Base-by-base conservation (phyloP, 2,888 invertebrate species). In the Coelinius sp. region DNA sequence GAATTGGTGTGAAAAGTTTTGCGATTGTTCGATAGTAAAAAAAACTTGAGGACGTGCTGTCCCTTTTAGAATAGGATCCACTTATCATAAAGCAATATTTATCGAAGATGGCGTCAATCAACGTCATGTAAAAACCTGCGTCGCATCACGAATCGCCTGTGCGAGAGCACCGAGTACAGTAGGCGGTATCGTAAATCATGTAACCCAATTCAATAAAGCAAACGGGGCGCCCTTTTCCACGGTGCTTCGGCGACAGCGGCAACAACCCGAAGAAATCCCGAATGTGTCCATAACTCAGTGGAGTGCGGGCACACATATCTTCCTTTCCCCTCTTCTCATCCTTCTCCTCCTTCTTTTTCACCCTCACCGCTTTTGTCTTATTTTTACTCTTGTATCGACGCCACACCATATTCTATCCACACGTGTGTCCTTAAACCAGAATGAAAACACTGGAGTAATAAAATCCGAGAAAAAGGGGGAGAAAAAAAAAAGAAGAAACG, bases 181-280 rank as follows among this genome's bases (percentile, higher is more conserved):
- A 77, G 76, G 78, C 78, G 81, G 79, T 81, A 78, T 80, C 78
- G 78, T 84, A 83, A 83, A 83, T 83, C 83, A 84, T 82, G 83
- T 77, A 84, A 83, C 81, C 82, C 82, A 83, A 83, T 83, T 84
- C 83, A 84, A 84, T 84, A 84, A 83, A 83, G 82, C 80, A 84
- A 70, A 70, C 79, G 71, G 56, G 56, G 77, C 77, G 77, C 78
- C 75, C 78, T 79, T 82, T 76, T 80, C 75, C 77, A 75, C 76
- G 73, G 73, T 74, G 76, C 74, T 77, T 74, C 77, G 73, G 73
- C 73, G 78, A 77, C 76, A 79, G 79, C 82, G 73, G 68, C 56
- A 41, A 80, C 81, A 81, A 80, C 80, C 76, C 71, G 80, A 81
- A 82, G 81, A 81, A 83, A 83, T 81, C 80, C 77, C 82, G 80